phyloP scores from a whole-genome alignment of 2,888 invertebrate species.

The Nemotelus nigrinus region DNA sequence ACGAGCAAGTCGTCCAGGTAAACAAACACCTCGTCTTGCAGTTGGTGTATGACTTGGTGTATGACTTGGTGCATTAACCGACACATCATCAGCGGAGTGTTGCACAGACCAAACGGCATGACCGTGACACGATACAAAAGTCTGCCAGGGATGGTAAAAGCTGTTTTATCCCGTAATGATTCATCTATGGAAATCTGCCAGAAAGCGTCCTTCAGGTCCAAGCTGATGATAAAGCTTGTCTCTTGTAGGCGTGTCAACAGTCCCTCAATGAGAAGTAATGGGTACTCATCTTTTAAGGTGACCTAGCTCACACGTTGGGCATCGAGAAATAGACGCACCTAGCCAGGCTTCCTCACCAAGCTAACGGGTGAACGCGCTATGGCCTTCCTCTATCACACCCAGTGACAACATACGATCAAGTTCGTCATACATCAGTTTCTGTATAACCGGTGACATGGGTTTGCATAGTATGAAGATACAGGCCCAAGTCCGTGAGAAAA shows the following conservation, averaged over 20 bases:
- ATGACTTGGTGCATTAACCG: not conserved
- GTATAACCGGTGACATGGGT: no score
- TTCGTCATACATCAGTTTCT: no score
- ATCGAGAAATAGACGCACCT: not conserved
- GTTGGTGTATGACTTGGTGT: not conserved
- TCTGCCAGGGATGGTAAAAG: not conserved
- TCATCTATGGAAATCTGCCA: not conserved
- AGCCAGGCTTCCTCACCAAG: no score
- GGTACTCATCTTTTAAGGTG: not conserved
- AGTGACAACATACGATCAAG: no score
- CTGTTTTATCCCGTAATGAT: not conserved
- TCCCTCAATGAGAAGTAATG: not conserved
- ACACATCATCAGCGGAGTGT: not conserved
- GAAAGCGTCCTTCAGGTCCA: not conserved
- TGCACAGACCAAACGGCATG: not conserved
- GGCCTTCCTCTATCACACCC: no score
- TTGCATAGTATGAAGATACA: no score
- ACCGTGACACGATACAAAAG: not conserved
- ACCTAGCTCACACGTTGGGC: not conserved
- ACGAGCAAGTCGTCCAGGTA: not conserved
- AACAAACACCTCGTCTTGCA: no score
- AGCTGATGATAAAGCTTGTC: not conserved
- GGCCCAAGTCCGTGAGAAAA: no score
- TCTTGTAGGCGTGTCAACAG: not conserved
- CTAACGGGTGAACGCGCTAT: no score